Percentiles rank a stretch among this genome's conserved stretches.
phyloP scores from a whole-genome alignment of 2,113 vertebrate species.

The Laticauda laticaudata region DNA sequence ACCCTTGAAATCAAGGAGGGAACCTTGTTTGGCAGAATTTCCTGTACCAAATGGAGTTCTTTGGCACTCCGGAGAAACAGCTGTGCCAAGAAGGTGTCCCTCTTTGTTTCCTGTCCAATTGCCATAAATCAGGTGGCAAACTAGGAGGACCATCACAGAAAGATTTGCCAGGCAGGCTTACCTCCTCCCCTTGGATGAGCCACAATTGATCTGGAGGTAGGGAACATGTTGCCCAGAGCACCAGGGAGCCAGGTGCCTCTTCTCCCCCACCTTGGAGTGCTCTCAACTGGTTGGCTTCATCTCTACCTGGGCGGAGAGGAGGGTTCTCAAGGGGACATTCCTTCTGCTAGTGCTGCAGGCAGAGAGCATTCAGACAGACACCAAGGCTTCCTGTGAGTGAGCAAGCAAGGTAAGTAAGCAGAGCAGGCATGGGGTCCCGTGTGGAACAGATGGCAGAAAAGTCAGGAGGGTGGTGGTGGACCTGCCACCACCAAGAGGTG shows the following conservation, averaged over 20 bases:
- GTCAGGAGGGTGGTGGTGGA: too few species aligned
- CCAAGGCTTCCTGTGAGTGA: neutral
- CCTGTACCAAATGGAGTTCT: neutral
- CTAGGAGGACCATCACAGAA: neutral
- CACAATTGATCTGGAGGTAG: neutral
- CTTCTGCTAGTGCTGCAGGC: neutral
- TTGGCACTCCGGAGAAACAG: neutral
- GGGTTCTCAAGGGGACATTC: neutral
- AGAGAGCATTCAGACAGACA: neutral
- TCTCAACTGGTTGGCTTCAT: neutral
- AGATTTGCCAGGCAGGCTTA: neutral
- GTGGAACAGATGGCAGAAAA: neutral
- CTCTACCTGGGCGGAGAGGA: slow-evolving; percentile 14
- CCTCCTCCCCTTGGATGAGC: neutral
- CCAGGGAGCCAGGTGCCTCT: neutral
- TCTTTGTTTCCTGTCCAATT: neutral
- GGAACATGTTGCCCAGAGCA: neutral
- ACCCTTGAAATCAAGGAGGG: neutral
- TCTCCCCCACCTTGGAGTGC: neutral
- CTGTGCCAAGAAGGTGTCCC: neutral
- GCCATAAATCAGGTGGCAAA: neutral
- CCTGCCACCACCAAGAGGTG: neutral
- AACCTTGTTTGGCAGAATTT: neutral
- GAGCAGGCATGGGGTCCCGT: neutral
- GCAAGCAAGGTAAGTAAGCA: slow-evolving; percentile 1